Conservation (phyloP, 1,140 invertebrate species). For the Marisa cornuarietis region DNA sequence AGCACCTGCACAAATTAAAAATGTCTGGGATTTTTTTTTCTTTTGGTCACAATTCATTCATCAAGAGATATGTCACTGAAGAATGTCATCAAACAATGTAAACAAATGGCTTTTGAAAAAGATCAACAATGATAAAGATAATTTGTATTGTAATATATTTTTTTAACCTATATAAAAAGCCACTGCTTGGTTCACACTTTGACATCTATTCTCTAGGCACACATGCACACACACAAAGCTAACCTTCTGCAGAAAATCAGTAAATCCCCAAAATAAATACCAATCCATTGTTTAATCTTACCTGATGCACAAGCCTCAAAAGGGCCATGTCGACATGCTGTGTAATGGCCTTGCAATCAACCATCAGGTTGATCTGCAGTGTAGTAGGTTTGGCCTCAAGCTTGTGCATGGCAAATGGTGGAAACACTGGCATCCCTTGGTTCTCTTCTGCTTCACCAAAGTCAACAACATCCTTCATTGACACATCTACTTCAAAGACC, state of each 20-base stretch:
- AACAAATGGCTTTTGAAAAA: too few species aligned
- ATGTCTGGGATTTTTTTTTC: not conserved
- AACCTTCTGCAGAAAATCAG: too few species aligned
- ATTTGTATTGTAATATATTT: too few species aligned
- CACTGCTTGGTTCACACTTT: too few species aligned
- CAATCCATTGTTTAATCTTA: conserved; percentile 1
- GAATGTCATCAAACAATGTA: too few species aligned
- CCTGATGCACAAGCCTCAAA: conserved; percentile 88
- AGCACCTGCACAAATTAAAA: conserved; percentile 89
- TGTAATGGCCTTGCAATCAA: conserved; percentile 58
- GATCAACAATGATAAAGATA: too few species aligned
- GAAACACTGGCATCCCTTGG: conserved; percentile 46
- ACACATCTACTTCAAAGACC: conserved; percentile 79
- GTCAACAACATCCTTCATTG: conserved; percentile 85
- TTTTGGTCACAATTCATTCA: too few species aligned
- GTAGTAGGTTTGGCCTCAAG: conserved; percentile 65
- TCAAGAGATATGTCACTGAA: too few species aligned
- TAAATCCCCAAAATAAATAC: not conserved
- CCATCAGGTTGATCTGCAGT: conserved; percentile 59
- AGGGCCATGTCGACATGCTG: conserved; percentile 92
- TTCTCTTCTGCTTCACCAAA: conserved; percentile 85
- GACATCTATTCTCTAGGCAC: too few species aligned
- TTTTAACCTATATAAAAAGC: too few species aligned
- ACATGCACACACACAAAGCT: too few species aligned
- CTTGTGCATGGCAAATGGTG: conserved; percentile 62